Evolutionary conservation across 2,888 invertebrate genomes (phyloP).

Genomic region (Chrysolina oricalcia): DNA sequence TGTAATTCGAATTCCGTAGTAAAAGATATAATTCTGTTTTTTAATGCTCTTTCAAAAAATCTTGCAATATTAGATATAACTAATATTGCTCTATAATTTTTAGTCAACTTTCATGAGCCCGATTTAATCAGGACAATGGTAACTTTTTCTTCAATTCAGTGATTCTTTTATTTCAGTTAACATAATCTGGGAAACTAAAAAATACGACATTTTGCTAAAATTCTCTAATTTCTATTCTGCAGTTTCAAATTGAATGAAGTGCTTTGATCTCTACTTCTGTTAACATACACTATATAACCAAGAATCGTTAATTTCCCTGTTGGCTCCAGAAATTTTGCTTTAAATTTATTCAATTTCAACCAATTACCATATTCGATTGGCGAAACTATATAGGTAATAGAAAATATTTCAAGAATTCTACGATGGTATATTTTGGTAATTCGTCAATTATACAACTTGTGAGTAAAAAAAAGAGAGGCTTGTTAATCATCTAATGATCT

Average conservation of each 20-base stretch:
- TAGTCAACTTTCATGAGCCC: too few species aligned
- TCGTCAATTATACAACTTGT: background rate
- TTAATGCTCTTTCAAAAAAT: too few species aligned
- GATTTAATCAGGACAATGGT: too few species aligned
- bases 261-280: background rate
- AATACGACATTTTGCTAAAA: too few species aligned
- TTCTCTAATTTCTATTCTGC: background rate
- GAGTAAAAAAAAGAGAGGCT: background rate
- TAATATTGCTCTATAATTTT: too few species aligned
- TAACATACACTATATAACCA: background rate
- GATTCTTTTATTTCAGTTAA: too few species aligned
- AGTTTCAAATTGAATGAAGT: background rate
- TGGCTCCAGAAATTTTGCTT: conserved; percentile 11
- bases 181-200: too few species aligned
- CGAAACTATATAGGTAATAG: conserved; percentile 32
- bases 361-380: conserved; percentile 42
- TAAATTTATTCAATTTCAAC: conserved; percentile 30
- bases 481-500: too few species aligned
- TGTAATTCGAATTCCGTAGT: too few species aligned
- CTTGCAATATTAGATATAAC: too few species aligned
- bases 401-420: conserved; percentile 26
- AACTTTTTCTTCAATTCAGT: too few species aligned
- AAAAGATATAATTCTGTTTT: too few species aligned
- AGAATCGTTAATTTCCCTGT: background rate
- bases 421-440: conserved; percentile 21